These are phyloP conservation scores for Phengaris alcon DNA, from an alignment of 2,888 invertebrate species.

Conservation along the genomic window DNA sequence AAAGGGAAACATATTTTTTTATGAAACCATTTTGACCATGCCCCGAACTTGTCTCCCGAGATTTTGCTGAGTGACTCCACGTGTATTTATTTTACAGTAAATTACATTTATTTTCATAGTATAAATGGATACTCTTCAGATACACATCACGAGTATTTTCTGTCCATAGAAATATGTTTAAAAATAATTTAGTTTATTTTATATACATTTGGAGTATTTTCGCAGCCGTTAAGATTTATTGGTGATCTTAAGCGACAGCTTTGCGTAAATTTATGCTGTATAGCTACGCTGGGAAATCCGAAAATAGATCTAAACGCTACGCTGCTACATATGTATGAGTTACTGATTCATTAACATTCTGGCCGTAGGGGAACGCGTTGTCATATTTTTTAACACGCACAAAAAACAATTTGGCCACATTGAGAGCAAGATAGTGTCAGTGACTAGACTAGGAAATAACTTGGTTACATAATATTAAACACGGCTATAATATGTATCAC, in stretches of 20 bases:
- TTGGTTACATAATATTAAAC: too few relatives aligned
- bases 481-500: too few relatives aligned
- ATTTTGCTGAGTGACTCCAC: neutral
- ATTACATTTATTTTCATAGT: neutral
- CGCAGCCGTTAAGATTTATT: neutral
- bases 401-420: neutral
- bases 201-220: neutral
- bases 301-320: slow-evolving; percentile 16
- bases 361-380: neutral
- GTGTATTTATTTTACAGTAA: slow-evolving; percentile 9
- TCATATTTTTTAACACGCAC: slow-evolving; percentile 22
- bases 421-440: neutral
- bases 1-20: neutral
- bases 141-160: neutral
- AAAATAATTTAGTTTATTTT: neutral
- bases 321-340: slow-evolving; percentile 24
- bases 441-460: neutral
- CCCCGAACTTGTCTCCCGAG: neutral
- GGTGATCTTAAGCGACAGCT: neutral
- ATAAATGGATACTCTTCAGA: neutral
- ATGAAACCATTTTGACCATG: neutral
- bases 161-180: neutral
- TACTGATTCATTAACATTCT: slow-evolving; percentile 20
- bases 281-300: slow-evolving; percentile 12
- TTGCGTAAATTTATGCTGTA: neutral